Conservation (phyloP, 2,113 vertebrate species). For the Lepus europaeus region DNA sequence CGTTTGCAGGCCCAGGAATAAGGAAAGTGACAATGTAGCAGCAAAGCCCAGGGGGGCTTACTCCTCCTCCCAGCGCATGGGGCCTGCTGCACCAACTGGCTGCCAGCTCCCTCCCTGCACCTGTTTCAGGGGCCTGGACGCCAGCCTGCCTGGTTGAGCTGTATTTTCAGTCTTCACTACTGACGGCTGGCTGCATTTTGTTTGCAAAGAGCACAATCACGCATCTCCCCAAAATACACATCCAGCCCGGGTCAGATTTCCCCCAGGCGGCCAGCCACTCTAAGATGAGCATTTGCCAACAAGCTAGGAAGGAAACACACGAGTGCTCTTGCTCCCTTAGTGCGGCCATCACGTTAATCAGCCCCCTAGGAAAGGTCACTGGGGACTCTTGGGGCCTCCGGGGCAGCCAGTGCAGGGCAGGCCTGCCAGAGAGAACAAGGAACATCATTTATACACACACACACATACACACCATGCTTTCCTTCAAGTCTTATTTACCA, state of each 20-base stretch:
- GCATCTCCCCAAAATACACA: slow-evolving; percentile 30
- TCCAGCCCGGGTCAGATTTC: slow-evolving; percentile 46
- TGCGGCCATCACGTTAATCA: background rate
- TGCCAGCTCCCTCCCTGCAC: background rate
- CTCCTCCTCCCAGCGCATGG: background rate
- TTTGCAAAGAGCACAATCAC: slow-evolving; percentile 7
- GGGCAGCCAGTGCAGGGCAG: background rate
- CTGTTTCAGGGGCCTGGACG: background rate
- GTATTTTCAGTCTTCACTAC: slow-evolving; percentile 51
- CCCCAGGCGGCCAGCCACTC: background rate
- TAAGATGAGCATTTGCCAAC: background rate
- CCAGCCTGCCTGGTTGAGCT: background rate
- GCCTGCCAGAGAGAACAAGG: background rate
- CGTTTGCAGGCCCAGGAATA: background rate
- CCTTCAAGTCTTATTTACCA: background rate
- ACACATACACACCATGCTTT: background rate
- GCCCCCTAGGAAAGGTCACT: background rate
- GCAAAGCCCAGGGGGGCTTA: background rate
- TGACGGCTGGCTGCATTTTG: slow-evolving; percentile 29
- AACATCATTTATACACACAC: background rate
- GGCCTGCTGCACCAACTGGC: background rate
- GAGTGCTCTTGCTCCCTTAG: background rate
- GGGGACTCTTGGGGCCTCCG: background rate
- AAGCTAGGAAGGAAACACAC: background rate
- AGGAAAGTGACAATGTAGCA: background rate